Evolutionary conservation across 2,113 vertebrate species (phyloP).

Genomic region (Stigmatopora nigra): DNA sequence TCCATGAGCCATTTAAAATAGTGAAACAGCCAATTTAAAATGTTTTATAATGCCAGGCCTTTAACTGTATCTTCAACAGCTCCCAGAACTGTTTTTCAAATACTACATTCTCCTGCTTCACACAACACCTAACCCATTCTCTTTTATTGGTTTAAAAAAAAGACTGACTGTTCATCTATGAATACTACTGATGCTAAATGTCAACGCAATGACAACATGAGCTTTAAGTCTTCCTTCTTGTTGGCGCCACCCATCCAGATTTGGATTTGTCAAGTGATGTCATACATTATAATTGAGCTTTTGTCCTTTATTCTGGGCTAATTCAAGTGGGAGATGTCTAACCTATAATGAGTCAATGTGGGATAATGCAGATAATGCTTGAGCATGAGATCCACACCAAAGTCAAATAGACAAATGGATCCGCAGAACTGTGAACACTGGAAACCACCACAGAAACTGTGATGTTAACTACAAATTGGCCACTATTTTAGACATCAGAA

Average conservation of each 20-base stretch:
- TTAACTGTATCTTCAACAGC: neutral
- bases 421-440: neutral
- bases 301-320: neutral
- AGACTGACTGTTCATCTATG: neutral
- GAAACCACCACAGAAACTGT: neutral
- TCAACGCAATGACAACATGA: neutral
- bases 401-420: neutral
- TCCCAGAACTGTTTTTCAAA: neutral
- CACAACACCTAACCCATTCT: neutral
- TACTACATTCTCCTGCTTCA: neutral
- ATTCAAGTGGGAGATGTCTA: neutral
- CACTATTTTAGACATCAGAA: conserved; percentile 12
- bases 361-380: neutral
- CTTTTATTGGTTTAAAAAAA: neutral
- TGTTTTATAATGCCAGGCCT: neutral
- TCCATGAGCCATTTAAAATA: neutral
- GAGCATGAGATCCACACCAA: too few species aligned
- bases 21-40: neutral
- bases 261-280: neutral
- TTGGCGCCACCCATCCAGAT: too few species aligned
- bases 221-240: neutral
- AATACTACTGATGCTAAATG: neutral
- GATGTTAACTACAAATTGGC: neutral
- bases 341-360: neutral
- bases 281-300: neutral